Evolutionary conservation across 2,113 vertebrate species (phyloP), one percentile per base, ranked within the genome.

Genomic region (Lichenostomus cassidix): DNA sequence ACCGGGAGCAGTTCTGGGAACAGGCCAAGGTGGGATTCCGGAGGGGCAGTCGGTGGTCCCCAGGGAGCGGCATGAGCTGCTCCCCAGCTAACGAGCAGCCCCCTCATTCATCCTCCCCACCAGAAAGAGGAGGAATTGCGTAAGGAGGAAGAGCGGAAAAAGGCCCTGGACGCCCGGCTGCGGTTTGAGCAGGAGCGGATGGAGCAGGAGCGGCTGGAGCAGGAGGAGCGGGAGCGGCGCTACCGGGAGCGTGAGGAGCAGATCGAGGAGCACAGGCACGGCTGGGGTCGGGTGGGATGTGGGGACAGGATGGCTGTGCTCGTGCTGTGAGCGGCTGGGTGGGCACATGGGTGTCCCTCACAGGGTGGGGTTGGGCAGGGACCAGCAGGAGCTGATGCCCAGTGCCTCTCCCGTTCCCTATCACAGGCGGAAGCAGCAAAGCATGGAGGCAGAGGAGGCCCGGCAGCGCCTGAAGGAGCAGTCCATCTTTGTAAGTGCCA

Each of bases 1-100:
- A 99, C 97, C 98, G 99, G 59, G 99, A 99, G 98, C 99, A 99
- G 91, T 99, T 99, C 90, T 99, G 99, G 99, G 99, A 99, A 77
- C 98, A 99, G 95, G 99, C 99, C 95, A 99, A 99, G 99, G 99
- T 99, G 94, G 64, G 94, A 25, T 46, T 46, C 27, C 0, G 2
- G 7, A 25, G 37, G 29, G 18, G 9, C 20, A 22, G 49, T 49
- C 1, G 0, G 15, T 15, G 56, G 58, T 11, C 24, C 41, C 5
- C 5, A 5, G 33, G 23, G 11, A 75, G 14, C 0, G 1, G 29
- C 52, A 31, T 24, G 15, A 42, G 60, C 64, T 1, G 1, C 41
- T 7, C 15, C 12, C 3, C 0, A 18, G 89, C 58, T 65, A 69
- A 52, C 1, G 14, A 29, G 39, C 73, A 71, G 22, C n/a, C 8